Evolutionary conservation across 2,113 vertebrate genomes (phyloP), one percentile per base, ranked within the genome.

Genomic region (Engraulis encrasicolus): DNA sequence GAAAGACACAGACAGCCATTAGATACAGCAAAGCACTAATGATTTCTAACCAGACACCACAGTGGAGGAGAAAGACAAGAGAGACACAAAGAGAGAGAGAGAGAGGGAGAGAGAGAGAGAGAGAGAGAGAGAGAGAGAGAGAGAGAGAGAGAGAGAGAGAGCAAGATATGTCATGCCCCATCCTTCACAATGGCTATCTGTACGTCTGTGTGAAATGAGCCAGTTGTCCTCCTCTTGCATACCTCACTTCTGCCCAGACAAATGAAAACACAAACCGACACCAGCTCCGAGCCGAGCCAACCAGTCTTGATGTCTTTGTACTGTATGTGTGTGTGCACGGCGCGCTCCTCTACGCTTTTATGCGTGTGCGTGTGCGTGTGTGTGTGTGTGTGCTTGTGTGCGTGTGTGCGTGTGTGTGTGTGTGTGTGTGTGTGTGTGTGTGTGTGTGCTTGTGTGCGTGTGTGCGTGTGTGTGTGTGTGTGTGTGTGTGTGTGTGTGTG

Each of bases 11-110:
- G 23, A 27, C 66, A 6, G 27, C 12, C 12, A 74, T 36, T 27
- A 74, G 66, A 36, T 12, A 74, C 66, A 34, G 66, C 3, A 74
- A 3, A 74, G 66, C 27, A 5, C 23, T 0, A 14, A 34, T 27
- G 23, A 66, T 36, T 66, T 74, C 14, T 74, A 36, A 74, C 31
- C 66, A 74, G 66, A 74, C 31, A 66, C 58, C 58, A 74, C 23
- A 74, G 66, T 34, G 17, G 66, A 34, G 27, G 31, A 12, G 31
- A 27, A 74, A 0, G 34, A 18, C 11, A 6, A 66, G 23, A 66
- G 27, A 15, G 27, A 66, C 6, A 23, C 6, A 58, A 20, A 20
- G 11, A 23, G 11, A 7, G 15, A 36, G 66, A 34, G 17, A 34
- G 11, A 74, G 11, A 74, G 66, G 34, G 66, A 74, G 11, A 34